Conservation (phyloP, 2,113 vertebrate genomes). For the Rhinogobius similis region DNA sequence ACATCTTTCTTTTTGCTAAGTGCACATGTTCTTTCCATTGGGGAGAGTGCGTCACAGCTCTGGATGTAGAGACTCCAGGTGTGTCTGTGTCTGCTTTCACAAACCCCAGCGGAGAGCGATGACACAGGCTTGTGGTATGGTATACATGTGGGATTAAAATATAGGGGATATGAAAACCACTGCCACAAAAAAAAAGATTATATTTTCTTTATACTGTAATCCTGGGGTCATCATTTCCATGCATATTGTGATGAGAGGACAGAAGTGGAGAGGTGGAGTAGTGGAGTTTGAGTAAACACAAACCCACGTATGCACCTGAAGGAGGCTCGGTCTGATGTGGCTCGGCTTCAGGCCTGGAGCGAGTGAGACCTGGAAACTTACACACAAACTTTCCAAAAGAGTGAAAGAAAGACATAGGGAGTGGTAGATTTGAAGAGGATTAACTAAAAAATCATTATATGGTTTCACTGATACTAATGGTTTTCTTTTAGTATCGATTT, state of each 20-base stretch:
- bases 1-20: background rate
- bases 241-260: slow-evolving; percentile 27
- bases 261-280: slow-evolving; percentile 32
- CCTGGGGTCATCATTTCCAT: background rate
- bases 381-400: slow-evolving; percentile 31
- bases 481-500: background rate
- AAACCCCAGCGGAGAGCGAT: slow-evolving; percentile 32
- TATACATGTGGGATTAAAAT: slow-evolving; percentile 14
- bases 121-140: slow-evolving; percentile 15
- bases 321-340: slow-evolving; percentile 38
- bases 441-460: background rate
- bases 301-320: slow-evolving; percentile 62
- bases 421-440: slow-evolving; percentile 7
- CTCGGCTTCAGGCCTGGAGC: slow-evolving; percentile 27
- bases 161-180: slow-evolving; percentile 30
- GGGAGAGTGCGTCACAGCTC: slow-evolving; percentile 22
- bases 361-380: slow-evolving; percentile 67
- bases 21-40: slow-evolving; percentile 20
- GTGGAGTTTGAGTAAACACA: slow-evolving; percentile 67
- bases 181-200: background rate
- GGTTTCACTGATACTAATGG: background rate
- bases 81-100: slow-evolving; percentile 32
- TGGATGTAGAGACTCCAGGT: slow-evolving; percentile 34
- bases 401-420: slow-evolving; percentile 7
- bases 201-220: background rate